A percentile compares a stretch with the other conserved stretches of the same genome.
Evolutionary conservation across 2,888 invertebrate genomes (phyloP).

Genomic region (Folsomia candida): DNA sequence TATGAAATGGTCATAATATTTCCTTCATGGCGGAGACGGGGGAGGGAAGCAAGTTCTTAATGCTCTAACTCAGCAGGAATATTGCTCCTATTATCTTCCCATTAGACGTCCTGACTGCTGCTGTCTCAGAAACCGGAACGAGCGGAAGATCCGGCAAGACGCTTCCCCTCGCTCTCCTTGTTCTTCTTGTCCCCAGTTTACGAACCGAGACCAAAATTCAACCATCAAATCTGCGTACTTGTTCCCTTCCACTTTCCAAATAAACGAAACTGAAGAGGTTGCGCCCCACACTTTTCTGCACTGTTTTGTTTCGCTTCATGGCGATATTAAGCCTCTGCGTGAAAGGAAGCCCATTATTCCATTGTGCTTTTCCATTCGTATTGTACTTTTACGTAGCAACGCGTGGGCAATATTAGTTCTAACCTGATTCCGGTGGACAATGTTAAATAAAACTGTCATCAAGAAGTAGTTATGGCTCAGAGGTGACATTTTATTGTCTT

Average conservation of each 20-base stretch:
- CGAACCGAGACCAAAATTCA: slow-evolving; percentile 13
- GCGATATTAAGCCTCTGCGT: too few relatives aligned
- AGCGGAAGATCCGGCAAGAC: slow-evolving; percentile 17
- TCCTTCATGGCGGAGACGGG: too few relatives aligned
- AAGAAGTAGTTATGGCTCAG: neutral
- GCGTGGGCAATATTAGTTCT: neutral
- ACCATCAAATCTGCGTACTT: slow-evolving; percentile 15
- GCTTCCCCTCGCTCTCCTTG: neutral
- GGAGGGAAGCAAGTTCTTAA: neutral
- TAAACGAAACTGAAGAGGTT: neutral
- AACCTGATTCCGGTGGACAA: slow-evolving; percentile 7
- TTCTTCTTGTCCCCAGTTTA: slow-evolving; percentile 13
- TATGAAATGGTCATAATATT: neutral
- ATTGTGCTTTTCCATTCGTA: neutral
- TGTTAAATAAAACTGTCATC: slow-evolving; percentile 14
- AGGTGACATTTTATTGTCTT: slow-evolving; percentile 14
- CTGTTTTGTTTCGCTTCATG: too few relatives aligned
- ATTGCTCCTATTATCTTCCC: slow-evolving; percentile 15
- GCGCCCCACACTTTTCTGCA: too few relatives aligned
- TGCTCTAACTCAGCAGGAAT: slow-evolving; percentile 7
- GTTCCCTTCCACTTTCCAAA: neutral
- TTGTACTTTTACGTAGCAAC: neutral
- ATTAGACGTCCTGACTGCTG: neutral
- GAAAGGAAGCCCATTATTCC: neutral
- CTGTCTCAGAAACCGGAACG: slow-evolving; percentile 10